Conservation (phyloP, 2,797 vertebrate genomes). For the Rhinella marina region DNA sequence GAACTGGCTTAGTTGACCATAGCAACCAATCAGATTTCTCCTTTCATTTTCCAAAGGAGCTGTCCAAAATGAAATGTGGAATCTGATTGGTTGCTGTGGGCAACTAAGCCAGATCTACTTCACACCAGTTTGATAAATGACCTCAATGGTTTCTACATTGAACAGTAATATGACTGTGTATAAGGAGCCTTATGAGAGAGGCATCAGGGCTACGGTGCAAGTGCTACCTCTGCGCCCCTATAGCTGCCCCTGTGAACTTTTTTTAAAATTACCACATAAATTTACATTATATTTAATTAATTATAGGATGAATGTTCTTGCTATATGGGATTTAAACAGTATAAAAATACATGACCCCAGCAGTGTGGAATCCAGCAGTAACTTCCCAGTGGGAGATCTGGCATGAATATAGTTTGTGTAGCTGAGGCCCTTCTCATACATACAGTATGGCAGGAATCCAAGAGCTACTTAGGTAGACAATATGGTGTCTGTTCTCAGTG, state of each 20-base stretch:
- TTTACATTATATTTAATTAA: not conserved
- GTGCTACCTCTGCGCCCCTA: not conserved
- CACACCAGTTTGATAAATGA: no score
- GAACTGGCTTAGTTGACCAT: no score
- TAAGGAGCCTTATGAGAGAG: not conserved
- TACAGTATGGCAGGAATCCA: not conserved
- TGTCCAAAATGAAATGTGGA: no score
- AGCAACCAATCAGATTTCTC: no score
- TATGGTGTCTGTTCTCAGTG: not conserved
- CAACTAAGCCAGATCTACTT: no score
- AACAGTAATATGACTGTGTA: not conserved
- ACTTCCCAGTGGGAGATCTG: conserved; percentile 7
- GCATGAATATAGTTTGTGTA: not conserved
- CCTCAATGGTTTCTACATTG: not conserved
- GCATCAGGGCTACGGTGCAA: not conserved
- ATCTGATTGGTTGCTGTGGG: no score
- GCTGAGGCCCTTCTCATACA: not conserved
- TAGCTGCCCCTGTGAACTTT: not conserved
- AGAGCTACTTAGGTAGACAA: not conserved
- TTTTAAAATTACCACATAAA: not conserved
- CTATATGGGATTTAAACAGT: not conserved
- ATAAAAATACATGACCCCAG: not conserved
- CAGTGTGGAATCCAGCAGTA: not conserved
- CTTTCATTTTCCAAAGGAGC: no score
- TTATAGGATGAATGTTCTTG: not conserved